Evolutionary conservation across 2,113 vertebrate genomes (phyloP).

Genomic region (Passer domesticus): DNA sequence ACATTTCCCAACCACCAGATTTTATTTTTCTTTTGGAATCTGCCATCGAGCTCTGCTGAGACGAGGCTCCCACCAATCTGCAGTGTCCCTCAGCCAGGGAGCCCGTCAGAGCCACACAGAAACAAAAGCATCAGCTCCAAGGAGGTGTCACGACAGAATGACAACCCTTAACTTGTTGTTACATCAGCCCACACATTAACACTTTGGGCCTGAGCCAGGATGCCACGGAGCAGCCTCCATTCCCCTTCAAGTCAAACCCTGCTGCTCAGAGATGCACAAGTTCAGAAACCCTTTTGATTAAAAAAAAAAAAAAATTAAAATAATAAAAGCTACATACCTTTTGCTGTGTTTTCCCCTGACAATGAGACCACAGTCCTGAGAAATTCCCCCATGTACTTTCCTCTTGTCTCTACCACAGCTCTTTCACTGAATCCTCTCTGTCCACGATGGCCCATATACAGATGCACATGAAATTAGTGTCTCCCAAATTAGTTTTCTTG

Average conservation of each 20-base stretch:
- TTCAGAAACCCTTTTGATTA: neutral
- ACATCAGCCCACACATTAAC: slow-evolving; percentile 20
- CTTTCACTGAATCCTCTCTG: neutral
- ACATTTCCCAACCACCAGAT: slow-evolving; percentile 53
- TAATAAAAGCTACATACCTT: neutral
- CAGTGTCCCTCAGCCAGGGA: slow-evolving; percentile 33
- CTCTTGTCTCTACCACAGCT: neutral
- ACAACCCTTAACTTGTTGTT: slow-evolving; percentile 65
- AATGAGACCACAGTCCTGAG: neutral
- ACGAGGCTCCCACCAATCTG: slow-evolving; percentile 42
- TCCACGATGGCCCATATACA: slow-evolving; percentile 16
- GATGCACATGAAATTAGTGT: neutral
- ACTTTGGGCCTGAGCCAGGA: slow-evolving; percentile 1
- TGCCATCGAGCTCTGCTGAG: slow-evolving; percentile 43
- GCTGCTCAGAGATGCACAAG: neutral
- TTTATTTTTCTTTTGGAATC: slow-evolving; percentile 46
- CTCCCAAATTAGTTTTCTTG: slow-evolving; percentile 26
- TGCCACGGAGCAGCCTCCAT: neutral
- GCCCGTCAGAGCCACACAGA: neutral
- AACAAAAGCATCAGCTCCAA: slow-evolving; percentile 45
- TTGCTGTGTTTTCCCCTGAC: neutral
- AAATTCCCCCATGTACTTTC: neutral
- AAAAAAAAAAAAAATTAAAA: no score
- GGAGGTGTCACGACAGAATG: slow-evolving; percentile 66
- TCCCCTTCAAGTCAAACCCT: neutral